These are phyloP conservation scores for Zootermopsis nevadensis DNA, from an alignment of 2,888 invertebrate species.

Conservation along the genomic window DNA sequence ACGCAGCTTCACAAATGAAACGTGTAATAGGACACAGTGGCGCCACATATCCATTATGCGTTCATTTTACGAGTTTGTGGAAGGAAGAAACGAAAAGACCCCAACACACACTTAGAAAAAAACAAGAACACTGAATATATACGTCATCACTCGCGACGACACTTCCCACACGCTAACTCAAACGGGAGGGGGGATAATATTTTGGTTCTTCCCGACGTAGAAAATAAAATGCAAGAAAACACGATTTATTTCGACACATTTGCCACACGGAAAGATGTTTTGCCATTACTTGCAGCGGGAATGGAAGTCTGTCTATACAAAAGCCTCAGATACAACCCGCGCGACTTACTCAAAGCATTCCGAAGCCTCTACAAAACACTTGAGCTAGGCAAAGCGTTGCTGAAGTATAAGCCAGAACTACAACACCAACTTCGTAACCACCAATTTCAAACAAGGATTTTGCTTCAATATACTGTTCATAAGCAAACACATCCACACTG, in stretches of 20 bases:
- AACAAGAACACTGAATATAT: too few relatives aligned
- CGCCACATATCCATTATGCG: too few relatives aligned
- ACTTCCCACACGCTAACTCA: background rate
- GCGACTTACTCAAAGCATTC: background rate
- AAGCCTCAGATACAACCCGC: background rate
- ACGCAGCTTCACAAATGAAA: too few relatives aligned
- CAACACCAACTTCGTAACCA: background rate
- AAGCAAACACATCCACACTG: too few relatives aligned
- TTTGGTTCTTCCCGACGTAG: background rate
- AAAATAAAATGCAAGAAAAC: conserved; percentile 2
- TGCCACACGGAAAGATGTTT: background rate
- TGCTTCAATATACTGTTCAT: background rate
- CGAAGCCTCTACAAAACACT: background rate
- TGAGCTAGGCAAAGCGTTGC: background rate
- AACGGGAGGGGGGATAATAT: background rate
- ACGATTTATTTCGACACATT: conserved; percentile 4
- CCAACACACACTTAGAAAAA: too few relatives aligned
- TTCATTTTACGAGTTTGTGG: too few relatives aligned
- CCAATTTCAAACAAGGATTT: background rate
- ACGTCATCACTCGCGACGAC: too few relatives aligned
- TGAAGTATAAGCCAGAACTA: background rate
- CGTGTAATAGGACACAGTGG: too few relatives aligned
- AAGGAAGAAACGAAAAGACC: too few relatives aligned
- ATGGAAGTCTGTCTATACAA: background rate
- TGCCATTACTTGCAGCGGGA: background rate